Base-by-base conservation (phyloP, 2,888 invertebrate genomes). In the Leptinotarsa tumamoca region DNA sequence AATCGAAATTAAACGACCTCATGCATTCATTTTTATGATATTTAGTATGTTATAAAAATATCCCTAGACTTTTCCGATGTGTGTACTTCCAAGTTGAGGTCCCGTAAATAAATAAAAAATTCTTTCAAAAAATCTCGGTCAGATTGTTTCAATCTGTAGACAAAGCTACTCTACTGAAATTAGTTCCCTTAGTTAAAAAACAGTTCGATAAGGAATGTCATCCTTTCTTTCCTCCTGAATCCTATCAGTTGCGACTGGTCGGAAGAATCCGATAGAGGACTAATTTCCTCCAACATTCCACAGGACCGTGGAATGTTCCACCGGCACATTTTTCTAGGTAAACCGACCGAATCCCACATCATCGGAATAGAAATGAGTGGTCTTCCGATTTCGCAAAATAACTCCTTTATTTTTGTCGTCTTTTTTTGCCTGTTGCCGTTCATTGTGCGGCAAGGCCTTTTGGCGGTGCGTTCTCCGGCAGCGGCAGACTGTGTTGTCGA, bases 361-460 rank as follows among this genome's bases (percentile, higher is more conserved):
- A 63, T 18, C 43, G 27, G 63, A 63, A 63, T 63, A 63, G 63
- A 63, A 63, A 63, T 63, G 72, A 72, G 75, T 52, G 71, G 66
- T 78, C 74, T 74, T 76, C 75, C 72, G 74, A 78, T 76, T 78
- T 74, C 72, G 78, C 76, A 52, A 78, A 78, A 78, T 78, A 78
- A 70, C 75, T 75, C 75, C 67, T 76, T 58, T 50, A 15, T 68
- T 68, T 63, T 68, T 71, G 63, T 63, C 68, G 51, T 75, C 21
- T 51, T 75, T 50, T 67, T 74, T 71, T 71, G 54, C 61, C 27
- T 17, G n/a, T 23, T 51, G 54, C 23, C 33, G 23, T 68, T 63
- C 54, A 61, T 74, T 75, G 68, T 75, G 71, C 27, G 63, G 61
- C 27, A 33, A n/a, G 67, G 15, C 21, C 68, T 58, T 72, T 71